phyloP scores from a whole-genome alignment of 1,140 invertebrate genomes.

The Hypsibius dujardini region DNA sequence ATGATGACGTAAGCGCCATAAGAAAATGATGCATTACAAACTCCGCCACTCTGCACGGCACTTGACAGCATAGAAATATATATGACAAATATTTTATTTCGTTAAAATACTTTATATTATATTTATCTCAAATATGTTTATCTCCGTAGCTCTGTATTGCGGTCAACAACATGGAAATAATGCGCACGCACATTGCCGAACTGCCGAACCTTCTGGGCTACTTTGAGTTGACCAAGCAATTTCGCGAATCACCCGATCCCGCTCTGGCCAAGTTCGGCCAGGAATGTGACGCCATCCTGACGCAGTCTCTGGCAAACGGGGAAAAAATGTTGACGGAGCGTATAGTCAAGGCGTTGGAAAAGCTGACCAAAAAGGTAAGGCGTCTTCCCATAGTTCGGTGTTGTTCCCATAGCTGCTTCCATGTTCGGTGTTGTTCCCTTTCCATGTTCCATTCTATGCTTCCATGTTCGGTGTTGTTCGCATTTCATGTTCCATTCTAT shows the following conservation, averaged over 20 bases:
- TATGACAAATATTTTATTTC: no score
- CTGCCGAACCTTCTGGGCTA: neutral
- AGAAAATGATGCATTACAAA: no score
- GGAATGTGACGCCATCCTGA: neutral
- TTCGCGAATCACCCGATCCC: neutral
- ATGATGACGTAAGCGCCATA: constrained; percentile 17
- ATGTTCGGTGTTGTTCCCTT: no score
- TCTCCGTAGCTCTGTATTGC: neutral
- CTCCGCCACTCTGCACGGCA: no score
- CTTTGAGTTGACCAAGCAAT: neutral
- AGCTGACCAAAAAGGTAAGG: neutral
- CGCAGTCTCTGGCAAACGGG: neutral
- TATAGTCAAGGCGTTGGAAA: neutral
- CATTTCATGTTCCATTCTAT: no score
- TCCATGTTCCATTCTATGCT: no score
- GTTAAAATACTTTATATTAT: no score
- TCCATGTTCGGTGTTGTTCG: no score
- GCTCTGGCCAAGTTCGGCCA: neutral
- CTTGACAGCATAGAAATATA: no score
- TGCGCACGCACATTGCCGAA: neutral
- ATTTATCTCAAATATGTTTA: no score
- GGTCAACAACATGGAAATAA: constrained; percentile 2
- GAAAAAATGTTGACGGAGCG: constrained; percentile 11
- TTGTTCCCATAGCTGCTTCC: no score
- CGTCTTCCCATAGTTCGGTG: neutral